Evolutionary conservation across 1,140 invertebrate species (phyloP).

Genomic region (Halesus radiatus): DNA sequence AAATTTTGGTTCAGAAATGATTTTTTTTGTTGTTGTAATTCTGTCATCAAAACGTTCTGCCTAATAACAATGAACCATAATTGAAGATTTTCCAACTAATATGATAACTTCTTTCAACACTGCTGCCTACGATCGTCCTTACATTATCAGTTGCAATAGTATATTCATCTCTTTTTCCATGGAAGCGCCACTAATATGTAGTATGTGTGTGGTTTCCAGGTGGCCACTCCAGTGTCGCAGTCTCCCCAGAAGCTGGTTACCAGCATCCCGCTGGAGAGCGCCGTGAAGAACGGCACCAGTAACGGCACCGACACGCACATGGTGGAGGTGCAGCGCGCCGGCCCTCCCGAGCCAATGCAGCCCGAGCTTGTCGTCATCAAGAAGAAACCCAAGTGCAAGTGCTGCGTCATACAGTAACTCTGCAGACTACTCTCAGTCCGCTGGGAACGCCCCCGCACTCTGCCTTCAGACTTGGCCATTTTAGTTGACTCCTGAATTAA

Average conservation of each 20-base stretch:
- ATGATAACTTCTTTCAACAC: too few relatives aligned
- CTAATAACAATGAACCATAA: too few relatives aligned
- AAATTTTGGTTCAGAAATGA: too few relatives aligned
- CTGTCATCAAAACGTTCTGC: too few relatives aligned
- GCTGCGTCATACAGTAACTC: constrained; percentile 88
- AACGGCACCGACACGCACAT: constrained; percentile 63
- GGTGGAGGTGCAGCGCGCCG: constrained; percentile 83
- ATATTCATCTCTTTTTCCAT: too few relatives aligned
- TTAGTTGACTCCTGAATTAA: not conserved
- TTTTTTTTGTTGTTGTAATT: too few relatives aligned
- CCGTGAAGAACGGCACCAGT: constrained; percentile 64
- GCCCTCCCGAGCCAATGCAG: constrained; percentile 81
- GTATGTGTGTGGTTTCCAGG: constrained; percentile 59
- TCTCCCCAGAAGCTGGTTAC: constrained; percentile 64
- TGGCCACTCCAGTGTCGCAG: constrained; percentile 59
- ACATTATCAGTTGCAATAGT: too few relatives aligned
- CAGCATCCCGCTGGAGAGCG: constrained; percentile 61
- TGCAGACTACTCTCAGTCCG: not conserved
- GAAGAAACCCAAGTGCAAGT: constrained; percentile 92
- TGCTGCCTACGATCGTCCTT: too few relatives aligned
- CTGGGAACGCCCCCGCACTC: not conserved
- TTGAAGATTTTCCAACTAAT: too few relatives aligned
- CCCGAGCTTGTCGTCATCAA: constrained; percentile 89
- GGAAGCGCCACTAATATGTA: too few relatives aligned
- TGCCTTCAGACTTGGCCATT: constrained; percentile 12